phyloP scores from a whole-genome alignment of 2,888 invertebrate species.

The Ectropis crepuscularia region DNA sequence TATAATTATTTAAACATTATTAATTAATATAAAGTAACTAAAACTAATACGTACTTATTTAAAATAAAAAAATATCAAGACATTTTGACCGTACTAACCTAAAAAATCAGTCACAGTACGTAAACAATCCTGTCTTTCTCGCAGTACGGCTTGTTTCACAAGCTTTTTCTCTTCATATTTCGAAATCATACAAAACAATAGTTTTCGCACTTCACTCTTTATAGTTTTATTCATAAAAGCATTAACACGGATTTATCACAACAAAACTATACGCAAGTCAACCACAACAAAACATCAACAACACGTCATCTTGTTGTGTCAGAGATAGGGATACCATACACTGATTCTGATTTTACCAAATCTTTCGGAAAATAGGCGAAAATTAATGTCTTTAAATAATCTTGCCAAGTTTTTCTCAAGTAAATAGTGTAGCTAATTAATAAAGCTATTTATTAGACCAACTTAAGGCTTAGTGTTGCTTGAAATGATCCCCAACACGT shows the following conservation, averaged over 20 bases:
- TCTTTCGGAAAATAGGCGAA: constrained; percentile 8
- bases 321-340: constrained; percentile 16
- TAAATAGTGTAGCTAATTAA: too few relatives aligned
- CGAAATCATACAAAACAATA: constrained; percentile 20
- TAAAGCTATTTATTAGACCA: too few relatives aligned
- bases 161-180: constrained; percentile 17
- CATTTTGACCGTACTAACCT: constrained; percentile 10
- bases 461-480: too few relatives aligned
- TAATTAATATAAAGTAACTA: too few relatives aligned
- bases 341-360: constrained; percentile 14
- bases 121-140: constrained; percentile 9
- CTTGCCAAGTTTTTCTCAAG: too few relatives aligned
- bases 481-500: too few relatives aligned
- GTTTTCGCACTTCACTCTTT: constrained; percentile 16
- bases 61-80: too few relatives aligned
- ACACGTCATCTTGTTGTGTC: constrained; percentile 16
- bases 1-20: too few relatives aligned
- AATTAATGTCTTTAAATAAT: too few relatives aligned
- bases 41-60: too few relatives aligned
- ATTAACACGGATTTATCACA: constrained; percentile 15
- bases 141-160: constrained; percentile 15
- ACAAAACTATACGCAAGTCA: constrained; percentile 20
- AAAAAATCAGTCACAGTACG: constrained; percentile 5
- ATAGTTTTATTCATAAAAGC: constrained; percentile 17
- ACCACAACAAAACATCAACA: constrained; percentile 20